Evolutionary conservation across 1,140 invertebrate species (phyloP).

Genomic region (Nilaparvata lugens): DNA sequence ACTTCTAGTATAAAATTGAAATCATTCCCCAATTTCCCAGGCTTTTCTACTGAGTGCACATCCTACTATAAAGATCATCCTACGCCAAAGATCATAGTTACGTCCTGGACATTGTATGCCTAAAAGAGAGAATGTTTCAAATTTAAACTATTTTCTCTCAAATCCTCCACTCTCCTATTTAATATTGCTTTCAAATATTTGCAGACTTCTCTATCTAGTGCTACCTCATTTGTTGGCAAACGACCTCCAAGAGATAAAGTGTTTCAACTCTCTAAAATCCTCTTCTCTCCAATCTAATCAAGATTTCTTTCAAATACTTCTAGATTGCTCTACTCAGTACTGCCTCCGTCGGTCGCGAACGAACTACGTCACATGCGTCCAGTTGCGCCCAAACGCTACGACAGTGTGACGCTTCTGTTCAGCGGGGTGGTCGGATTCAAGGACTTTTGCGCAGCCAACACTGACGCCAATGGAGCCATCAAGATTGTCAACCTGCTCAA

Average conservation of each 20-base stretch:
- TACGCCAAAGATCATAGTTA: no score
- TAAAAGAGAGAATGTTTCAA: no score
- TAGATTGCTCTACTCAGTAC: conserved; percentile 86
- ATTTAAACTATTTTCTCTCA: no score
- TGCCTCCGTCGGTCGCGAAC: conserved; percentile 87
- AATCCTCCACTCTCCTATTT: no score
- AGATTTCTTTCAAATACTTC: conserved; percentile 14
- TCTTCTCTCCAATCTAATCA: no score
- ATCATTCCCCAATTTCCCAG: no score
- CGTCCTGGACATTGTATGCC: no score
- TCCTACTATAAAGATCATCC: no score
- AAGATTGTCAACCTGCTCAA: conserved; percentile 89
- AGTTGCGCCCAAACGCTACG: conserved; percentile 76
- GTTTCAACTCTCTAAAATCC: no score
- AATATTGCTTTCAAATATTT: background rate
- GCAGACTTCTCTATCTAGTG: conserved; percentile 74
- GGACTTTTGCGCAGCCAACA: conserved; percentile 74
- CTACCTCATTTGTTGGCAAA: conserved; percentile 87
- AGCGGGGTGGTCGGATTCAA: conserved; percentile 90
- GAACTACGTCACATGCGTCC: conserved; percentile 84
- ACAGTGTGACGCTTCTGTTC: conserved; percentile 84
- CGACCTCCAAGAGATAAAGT: no score
- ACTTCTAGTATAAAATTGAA: no score
- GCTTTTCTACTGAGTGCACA: no score
- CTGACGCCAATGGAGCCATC: conserved; percentile 80